Conservation (phyloP, 2,888 invertebrate genomes). For the Chymomyza procnemis region DNA sequence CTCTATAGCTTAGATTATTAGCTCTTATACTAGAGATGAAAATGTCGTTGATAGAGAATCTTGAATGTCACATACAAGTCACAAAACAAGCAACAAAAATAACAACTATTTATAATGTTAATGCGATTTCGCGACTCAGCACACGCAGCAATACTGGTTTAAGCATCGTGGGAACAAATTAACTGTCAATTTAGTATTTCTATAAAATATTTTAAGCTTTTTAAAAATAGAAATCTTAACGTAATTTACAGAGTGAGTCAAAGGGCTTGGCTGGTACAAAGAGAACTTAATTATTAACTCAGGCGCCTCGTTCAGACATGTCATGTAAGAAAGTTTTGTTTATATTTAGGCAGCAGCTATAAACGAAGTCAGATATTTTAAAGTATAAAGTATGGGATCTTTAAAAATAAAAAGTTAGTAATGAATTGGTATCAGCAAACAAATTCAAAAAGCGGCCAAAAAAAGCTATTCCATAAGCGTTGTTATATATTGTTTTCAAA, state of each 20-base stretch:
- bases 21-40: too few species aligned
- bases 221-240: neutral
- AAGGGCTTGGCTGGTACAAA: neutral
- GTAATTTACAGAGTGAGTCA: neutral
- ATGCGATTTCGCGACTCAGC: neutral
- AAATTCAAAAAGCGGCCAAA: too few species aligned
- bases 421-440: too few species aligned
- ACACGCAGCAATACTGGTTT: neutral
- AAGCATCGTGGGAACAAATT: neutral
- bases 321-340: neutral
- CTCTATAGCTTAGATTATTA: too few species aligned
- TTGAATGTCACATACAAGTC: neutral
- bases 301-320: neutral
- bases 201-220: neutral
- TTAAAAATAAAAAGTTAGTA: too few species aligned
- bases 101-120: neutral
- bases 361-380: too few species aligned
- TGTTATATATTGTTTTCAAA: too few species aligned
- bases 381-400: too few species aligned
- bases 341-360: neutral
- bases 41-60: too few species aligned
- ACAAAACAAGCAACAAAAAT: neutral
- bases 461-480: too few species aligned
- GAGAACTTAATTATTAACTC: neutral
- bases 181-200: neutral